Percentiles rank a stretch among this genome's conserved stretches.
phyloP scores from a whole-genome alignment of 1,140 invertebrate genomes.

The Globodera ellingtonae region DNA sequence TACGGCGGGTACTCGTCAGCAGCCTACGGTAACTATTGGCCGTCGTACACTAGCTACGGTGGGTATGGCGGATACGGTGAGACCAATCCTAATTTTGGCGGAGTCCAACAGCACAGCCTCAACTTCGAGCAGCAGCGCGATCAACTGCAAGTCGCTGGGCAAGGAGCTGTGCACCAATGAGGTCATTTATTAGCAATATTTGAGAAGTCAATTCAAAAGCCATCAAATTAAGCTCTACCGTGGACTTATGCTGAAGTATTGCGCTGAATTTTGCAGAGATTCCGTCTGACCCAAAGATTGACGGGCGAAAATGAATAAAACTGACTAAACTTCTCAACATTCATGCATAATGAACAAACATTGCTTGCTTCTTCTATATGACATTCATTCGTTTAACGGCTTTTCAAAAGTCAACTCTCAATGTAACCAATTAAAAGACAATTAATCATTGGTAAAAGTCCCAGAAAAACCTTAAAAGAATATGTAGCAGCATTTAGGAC shows the following conservation, averaged over 20 bases:
- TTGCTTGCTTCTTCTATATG: too few species aligned
- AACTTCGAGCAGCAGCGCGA: not conserved
- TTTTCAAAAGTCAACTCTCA: too few species aligned
- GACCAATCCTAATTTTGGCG: not conserved
- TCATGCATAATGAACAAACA: too few species aligned
- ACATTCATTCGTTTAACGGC: too few species aligned
- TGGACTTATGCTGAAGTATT: not conserved
- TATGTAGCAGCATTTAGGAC: too few species aligned
- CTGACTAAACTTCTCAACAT: not conserved
- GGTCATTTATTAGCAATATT: not conserved
- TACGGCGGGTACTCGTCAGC: not conserved
- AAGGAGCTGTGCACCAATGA: conserved; percentile 5
- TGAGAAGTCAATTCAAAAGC: not conserved
- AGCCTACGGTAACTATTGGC: not conserved
- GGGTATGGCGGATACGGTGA: not conserved
- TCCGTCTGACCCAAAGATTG: not conserved
- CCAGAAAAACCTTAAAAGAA: too few species aligned
- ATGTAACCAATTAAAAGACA: too few species aligned
- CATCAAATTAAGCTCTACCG: not conserved
- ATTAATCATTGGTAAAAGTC: too few species aligned
- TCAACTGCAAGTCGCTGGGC: not conserved
- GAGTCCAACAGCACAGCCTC: not conserved
- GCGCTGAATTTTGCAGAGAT: not conserved
- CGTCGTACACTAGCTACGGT: not conserved
- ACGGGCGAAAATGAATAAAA: not conserved